These are phyloP conservation scores for Listronotus oregonensis DNA, from an alignment of 1,140 invertebrate genomes.

Conservation along the genomic window DNA sequence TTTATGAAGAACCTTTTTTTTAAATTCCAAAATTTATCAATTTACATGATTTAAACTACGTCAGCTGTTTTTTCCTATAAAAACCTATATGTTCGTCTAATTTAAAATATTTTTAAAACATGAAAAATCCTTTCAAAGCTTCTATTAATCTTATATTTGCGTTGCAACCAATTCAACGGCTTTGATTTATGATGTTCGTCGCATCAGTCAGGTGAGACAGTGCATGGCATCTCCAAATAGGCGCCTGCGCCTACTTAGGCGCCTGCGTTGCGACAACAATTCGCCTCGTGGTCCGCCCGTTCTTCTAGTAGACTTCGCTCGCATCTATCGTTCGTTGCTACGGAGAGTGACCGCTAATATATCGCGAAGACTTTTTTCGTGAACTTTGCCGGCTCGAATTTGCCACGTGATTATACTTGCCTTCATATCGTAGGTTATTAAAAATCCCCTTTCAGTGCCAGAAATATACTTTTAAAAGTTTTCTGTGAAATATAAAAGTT, in stretches of 20 bases:
- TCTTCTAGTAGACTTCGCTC: conserved; percentile 54
- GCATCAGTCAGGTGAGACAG: conserved; percentile 47
- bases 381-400: conserved; percentile 31
- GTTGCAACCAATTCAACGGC: not conserved
- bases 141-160: conserved; percentile 9
- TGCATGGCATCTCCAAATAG: conserved; percentile 40
- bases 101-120: not conserved
- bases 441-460: not conserved
- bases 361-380: conserved; percentile 35
- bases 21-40: too few species aligned
- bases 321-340: conserved; percentile 35
- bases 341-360: conserved; percentile 23
- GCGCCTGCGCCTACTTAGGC: conserved; percentile 43
- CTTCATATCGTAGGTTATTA: conserved; percentile 11
- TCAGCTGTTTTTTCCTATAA: too few species aligned
- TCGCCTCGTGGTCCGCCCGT: conserved; percentile 52
- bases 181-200: conserved; percentile 34
- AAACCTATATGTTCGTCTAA: too few species aligned
- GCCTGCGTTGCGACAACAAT: conserved; percentile 44
- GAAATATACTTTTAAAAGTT: conserved; percentile 12
- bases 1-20: too few species aligned
- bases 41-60: too few species aligned
- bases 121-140: not conserved
- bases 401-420: conserved; percentile 21
- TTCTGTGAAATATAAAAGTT: not conserved